A percentile compares a stretch with the other conserved stretches of the same genome.
phyloP scores from a whole-genome alignment of 1,140 invertebrate genomes.

The Microvelia longipes region DNA sequence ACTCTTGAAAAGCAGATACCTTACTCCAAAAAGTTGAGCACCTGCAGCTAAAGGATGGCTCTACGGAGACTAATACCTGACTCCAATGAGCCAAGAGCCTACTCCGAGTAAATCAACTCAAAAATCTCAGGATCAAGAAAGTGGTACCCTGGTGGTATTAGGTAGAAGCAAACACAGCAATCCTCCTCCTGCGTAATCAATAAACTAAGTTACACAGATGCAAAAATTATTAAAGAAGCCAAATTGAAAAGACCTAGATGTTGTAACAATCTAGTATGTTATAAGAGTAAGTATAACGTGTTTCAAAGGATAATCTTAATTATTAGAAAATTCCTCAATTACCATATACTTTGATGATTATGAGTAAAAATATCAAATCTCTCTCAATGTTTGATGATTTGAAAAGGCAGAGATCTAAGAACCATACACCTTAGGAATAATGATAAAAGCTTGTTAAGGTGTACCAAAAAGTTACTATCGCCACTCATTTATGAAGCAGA shows the following conservation, averaged over 20 bases:
- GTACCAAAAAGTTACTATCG: too few species aligned
- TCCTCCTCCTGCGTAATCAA: slow-evolving; percentile 48
- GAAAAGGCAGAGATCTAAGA: too few species aligned
- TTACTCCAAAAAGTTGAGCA: too few species aligned
- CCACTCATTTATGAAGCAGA: too few species aligned
- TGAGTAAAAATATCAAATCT: background rate
- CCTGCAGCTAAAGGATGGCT: too few species aligned
- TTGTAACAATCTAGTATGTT: background rate
- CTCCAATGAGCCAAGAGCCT: too few species aligned
- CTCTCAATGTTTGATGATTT: too few species aligned
- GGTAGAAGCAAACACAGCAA: slow-evolving; percentile 68
- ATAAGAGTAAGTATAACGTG: background rate
- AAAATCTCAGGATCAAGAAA: slow-evolving; percentile 60
- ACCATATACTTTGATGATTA: background rate
- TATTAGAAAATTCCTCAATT: background rate
- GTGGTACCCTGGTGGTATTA: slow-evolving; percentile 65
- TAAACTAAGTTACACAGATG: background rate
- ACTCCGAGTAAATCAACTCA: too few species aligned
- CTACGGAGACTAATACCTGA: too few species aligned
- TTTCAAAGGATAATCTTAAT: background rate
- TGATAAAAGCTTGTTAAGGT: too few species aligned
- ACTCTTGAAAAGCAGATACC: too few species aligned
- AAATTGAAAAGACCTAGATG: background rate
- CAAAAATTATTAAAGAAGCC: background rate
- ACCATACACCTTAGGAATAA: too few species aligned